Base-by-base conservation (phyloP, 1,140 invertebrate species). In the Brachystomella parvula region DNA sequence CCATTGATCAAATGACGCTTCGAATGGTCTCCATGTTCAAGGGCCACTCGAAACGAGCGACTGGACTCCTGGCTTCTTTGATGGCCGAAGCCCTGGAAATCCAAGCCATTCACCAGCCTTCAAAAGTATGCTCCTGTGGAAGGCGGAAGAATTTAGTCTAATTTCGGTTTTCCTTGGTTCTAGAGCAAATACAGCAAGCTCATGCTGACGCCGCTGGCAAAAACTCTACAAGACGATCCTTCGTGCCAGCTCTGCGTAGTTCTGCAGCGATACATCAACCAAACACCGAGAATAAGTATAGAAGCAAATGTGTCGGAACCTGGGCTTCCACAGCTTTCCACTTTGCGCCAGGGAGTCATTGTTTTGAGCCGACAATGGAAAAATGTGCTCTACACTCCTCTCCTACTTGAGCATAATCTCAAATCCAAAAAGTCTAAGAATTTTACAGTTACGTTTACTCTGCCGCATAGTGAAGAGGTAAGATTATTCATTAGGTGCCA, bases 311-410 rank as follows among this genome's bases (percentile, higher is more conserved):
- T 96, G n/a, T 85, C 68, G 6, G 86, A 90, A 73, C 80, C 85
- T 21, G 87, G 91, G 74, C 81, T 95, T 44, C 94, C 94, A 15
- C 87, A 89, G 61, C 79, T 95, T 3, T 92, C 89, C 63, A 95
- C 89, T 0, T 80, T 97, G n/a, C 82, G 92, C 75, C 89, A 92
- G 85, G 92, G 91, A n/a, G 86, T 95, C 24, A 87, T 94, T 75
- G 90, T 93, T 53, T 76, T 97, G 24, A 94, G 91, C 74, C 83
- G 94, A 1, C 93, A 97, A 76, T 98, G 94, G 94, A 97, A 97
- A 78, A 96, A 94, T 77, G 89, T 93, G 2, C 79, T 98, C 1
- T 96, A 96, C 75, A 96, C 94, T 71, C 94, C 94, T 0, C 81
- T 94, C 57, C 79, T 96, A 35, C 82, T 94, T 60, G 91, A 96